These are phyloP conservation scores for Esox masquinongy DNA, from an alignment of 2,797 vertebrate genomes.

Conservation along the genomic window DNA sequence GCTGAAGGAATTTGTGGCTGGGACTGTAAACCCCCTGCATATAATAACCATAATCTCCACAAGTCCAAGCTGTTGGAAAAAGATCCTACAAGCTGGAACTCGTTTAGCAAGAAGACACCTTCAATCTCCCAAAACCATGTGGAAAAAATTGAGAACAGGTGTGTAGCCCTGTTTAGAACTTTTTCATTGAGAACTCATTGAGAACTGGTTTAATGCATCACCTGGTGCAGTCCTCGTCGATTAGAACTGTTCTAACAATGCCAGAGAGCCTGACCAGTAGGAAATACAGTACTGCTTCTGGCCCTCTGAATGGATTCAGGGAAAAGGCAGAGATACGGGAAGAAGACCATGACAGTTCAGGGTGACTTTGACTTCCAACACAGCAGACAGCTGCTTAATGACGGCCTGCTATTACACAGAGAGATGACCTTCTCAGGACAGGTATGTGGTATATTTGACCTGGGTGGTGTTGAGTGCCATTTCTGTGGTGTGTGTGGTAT, in stretches of 20 bases:
- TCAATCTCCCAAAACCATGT: no score
- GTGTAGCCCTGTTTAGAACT: no score
- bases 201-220: not conserved
- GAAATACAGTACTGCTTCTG: not conserved
- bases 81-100: no score
- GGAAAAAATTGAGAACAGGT: no score
- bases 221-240: not conserved
- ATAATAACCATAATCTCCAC: no score
- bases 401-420: conserved; percentile 41
- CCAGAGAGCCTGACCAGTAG: not conserved
- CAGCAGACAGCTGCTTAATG: conserved; percentile 34
- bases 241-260: not conserved
- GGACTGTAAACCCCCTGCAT: no score
- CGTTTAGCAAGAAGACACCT: no score
- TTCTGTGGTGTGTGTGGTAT: not conserved
- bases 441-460: conserved; percentile 5
- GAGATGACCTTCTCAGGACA: conserved; percentile 37
- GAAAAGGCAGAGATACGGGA: not conserved
- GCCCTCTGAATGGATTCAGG: not conserved
- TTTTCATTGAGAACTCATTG: no score
- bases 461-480: conserved; percentile 6
- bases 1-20: no score
- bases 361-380: conserved; percentile 49
- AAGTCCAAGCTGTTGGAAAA: no score
- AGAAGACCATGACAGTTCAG: conserved; percentile 49